phyloP scores from a whole-genome alignment of 2,797 vertebrate species.

The Sciurus vulgaris region DNA sequence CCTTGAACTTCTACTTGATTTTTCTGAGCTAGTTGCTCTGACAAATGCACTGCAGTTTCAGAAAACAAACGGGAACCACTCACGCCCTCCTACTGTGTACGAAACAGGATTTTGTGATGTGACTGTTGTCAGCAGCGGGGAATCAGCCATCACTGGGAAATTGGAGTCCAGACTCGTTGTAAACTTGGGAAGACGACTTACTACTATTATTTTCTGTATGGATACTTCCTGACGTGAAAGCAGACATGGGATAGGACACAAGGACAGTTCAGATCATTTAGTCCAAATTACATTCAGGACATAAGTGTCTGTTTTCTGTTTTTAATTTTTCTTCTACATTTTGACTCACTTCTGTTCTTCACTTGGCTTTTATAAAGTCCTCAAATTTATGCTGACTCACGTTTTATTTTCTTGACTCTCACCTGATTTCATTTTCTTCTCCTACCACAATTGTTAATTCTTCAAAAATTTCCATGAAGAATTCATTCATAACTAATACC shows the following conservation, averaged over 20 bases:
- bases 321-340: background rate
- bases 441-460: background rate
- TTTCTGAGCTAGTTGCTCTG: constrained; percentile 56
- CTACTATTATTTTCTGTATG: background rate
- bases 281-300: background rate
- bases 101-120: constrained; percentile 65
- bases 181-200: constrained; percentile 23
- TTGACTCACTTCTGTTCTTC: constrained; percentile 8
- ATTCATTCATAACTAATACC: constrained; percentile 20
- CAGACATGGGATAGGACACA: background rate
- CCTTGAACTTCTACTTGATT: constrained; percentile 59
- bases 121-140: constrained; percentile 30
- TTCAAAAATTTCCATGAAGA: background rate
- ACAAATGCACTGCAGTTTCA: constrained; percentile 49
- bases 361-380: constrained; percentile 18
- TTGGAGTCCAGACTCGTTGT: constrained; percentile 17
- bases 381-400: background rate
- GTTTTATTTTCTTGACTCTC: background rate
- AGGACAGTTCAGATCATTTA: background rate
- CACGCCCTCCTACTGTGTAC: constrained; percentile 50
- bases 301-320: constrained; percentile 6
- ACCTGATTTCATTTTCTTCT: background rate
- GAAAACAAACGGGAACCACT: constrained; percentile 3
- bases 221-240: constrained; percentile 3
- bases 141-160: background rate